Percentiles rank a stretch among this genome's conserved stretches.
These are phyloP conservation scores for Sericinus montela DNA, from an alignment of 2,888 invertebrate genomes.

Conservation along the genomic window DNA sequence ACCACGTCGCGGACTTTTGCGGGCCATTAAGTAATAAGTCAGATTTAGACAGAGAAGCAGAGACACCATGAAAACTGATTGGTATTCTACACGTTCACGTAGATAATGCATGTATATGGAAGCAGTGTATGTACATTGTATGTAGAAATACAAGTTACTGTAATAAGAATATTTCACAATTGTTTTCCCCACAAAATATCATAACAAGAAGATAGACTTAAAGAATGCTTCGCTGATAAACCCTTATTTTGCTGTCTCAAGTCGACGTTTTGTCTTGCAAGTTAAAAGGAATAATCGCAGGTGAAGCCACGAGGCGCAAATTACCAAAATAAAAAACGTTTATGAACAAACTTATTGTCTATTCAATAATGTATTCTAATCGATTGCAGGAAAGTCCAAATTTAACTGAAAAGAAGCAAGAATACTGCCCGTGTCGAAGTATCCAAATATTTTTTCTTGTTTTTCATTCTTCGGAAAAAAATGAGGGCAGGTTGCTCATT, in stretches of 20 bases:
- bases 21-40: no score
- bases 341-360: background rate
- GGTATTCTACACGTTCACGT: no score
- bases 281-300: slow-evolving; percentile 21
- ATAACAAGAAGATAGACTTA: slow-evolving; percentile 9
- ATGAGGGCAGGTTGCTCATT: slow-evolving; percentile 19
- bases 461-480: slow-evolving; percentile 17
- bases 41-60: no score
- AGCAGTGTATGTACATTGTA: no score
- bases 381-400: slow-evolving; percentile 1
- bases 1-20: no score
- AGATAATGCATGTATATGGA: no score
- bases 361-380: background rate
- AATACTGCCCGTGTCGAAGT: slow-evolving; percentile 19
- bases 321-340: slow-evolving; percentile 19
- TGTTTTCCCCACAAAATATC: background rate
- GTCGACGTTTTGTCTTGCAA: slow-evolving; percentile 18
- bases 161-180: no score
- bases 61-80: no score
- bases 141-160: no score
- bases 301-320: slow-evolving; percentile 21
- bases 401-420: background rate
- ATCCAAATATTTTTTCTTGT: slow-evolving; percentile 20
- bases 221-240: slow-evolving; percentile 15
- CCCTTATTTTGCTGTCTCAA: slow-evolving; percentile 20